phyloP scores from a whole-genome alignment of 2,113 vertebrate genomes.

The Miniopterus natalensis region DNA sequence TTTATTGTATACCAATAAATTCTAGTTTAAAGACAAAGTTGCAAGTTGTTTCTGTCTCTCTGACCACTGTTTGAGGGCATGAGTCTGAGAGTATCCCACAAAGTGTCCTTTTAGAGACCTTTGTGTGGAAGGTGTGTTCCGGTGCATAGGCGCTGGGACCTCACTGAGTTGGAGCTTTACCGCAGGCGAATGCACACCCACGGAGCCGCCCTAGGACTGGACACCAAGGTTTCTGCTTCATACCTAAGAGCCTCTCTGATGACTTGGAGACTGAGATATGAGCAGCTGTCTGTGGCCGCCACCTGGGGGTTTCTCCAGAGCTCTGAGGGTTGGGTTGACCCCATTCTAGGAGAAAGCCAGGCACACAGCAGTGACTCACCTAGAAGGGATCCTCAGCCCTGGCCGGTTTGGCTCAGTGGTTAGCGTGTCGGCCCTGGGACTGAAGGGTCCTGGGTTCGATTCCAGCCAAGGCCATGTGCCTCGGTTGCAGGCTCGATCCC shows the following conservation, averaged over 20 bases:
- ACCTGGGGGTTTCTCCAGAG: background rate
- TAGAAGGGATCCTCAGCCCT: background rate
- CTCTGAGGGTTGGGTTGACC: background rate
- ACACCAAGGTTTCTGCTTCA: background rate
- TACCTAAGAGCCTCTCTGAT: background rate
- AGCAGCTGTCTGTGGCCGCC: background rate
- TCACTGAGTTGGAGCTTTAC: background rate
- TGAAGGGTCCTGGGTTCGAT: too few species aligned
- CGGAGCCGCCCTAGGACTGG: background rate
- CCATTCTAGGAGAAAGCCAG: background rate
- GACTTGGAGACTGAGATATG: rapidly evolving
- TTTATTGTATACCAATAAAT: conserved; percentile 63
- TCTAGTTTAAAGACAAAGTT: conserved; percentile 64
- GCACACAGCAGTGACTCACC: background rate
- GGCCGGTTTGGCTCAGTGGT: too few species aligned
- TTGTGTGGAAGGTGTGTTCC: background rate
- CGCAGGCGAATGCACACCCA: rapidly evolving
- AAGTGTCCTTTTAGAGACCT: background rate
- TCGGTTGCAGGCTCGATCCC: too few species aligned
- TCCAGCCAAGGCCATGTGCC: too few species aligned
- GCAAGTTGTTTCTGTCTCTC: background rate
- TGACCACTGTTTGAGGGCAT: background rate
- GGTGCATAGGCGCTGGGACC: background rate
- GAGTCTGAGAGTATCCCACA: background rate
- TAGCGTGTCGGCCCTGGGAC: too few species aligned